These are phyloP conservation scores for Cuniculus paca DNA, from an alignment of 2,797 vertebrate genomes.

Conservation along the genomic window DNA sequence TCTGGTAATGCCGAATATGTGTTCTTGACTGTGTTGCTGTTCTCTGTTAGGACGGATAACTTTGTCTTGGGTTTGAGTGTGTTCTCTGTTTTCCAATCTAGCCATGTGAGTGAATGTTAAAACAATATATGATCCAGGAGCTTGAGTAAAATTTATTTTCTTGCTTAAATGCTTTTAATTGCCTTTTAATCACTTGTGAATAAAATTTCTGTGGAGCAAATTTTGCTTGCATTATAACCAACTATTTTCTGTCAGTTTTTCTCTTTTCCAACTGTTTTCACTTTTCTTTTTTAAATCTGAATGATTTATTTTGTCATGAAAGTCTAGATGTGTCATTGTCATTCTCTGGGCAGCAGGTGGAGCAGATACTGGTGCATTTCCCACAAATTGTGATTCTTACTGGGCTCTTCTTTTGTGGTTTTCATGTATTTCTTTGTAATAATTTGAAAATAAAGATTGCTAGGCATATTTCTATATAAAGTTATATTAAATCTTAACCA, in stretches of 20 bases:
- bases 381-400: not conserved
- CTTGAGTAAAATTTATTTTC: slow-evolving; percentile 53
- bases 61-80: slow-evolving; percentile 44
- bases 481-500: slow-evolving; percentile 50
- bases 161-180: slow-evolving; percentile 50
- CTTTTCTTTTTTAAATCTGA: not conserved
- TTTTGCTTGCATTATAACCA: slow-evolving; percentile 40
- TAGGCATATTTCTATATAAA: slow-evolving; percentile 25
- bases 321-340: not conserved
- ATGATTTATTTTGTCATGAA: slow-evolving; percentile 31
- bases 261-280: slow-evolving; percentile 1
- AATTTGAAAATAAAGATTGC: slow-evolving; percentile 17
- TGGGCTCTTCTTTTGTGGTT: not conserved
- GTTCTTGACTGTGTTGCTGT: slow-evolving; percentile 11
- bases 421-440: not conserved
- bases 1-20: slow-evolving; percentile 2
- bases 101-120: slow-evolving; percentile 48
- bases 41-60: slow-evolving; percentile 6
- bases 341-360: not conserved
- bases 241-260: slow-evolving; percentile 37
- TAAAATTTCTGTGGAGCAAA: slow-evolving; percentile 46
- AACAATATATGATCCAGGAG: slow-evolving; percentile 34
- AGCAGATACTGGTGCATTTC: not conserved
- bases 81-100: slow-evolving; percentile 17
- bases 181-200: not conserved